Base-by-base conservation (phyloP, 2,888 invertebrate species). In the Euclidia mi region DNA sequence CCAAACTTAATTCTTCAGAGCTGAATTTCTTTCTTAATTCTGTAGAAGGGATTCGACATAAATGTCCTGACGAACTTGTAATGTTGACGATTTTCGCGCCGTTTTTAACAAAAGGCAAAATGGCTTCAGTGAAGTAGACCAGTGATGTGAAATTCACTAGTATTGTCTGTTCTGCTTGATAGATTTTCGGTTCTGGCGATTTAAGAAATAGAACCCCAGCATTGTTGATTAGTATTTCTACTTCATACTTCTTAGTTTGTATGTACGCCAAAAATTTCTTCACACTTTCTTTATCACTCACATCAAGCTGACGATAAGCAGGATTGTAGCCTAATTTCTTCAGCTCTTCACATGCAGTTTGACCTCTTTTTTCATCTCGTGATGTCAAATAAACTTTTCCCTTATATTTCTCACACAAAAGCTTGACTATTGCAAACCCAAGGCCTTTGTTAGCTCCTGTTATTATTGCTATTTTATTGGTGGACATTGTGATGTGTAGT, bases 371-470 rank as follows among this genome's bases (percentile, higher is more conserved):
- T 55, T 82, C 76, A 81, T 96, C 95, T 72, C 97, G 90, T 0
- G 97, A 95, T 43, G 97, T 97, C 41, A 97, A 85, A 82, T 96
- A 97, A 1, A 97, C 96, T 53, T 89, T 91, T 1, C 96, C 97
- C 63, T 96, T 81, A 77, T 95, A 97, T 79, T 95, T 92, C 65
- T 95, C 86, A 78, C 96, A 96, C 1, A 97, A 87, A 0, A 93
- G 95, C 86, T 96, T 96, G 0, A 96, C 96, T 65, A 96, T 95
- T 0, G 95, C 95, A 74, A 92, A 96, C 3, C 97, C 97, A 42
- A 97, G 95, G 0, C 97, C 97, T 87, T 97, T 97, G 81, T 97
- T 97, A 3, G 95, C 92, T n/a, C 97, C 97, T 2, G 97, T 97
- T 28, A 97, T 96, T 0, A 94, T 61, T 1, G 91, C 92, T 48